Percentiles rank a stretch among this genome's conserved stretches.
phyloP scores from a whole-genome alignment of 2,113 vertebrate species.

The Bucco capensis region DNA sequence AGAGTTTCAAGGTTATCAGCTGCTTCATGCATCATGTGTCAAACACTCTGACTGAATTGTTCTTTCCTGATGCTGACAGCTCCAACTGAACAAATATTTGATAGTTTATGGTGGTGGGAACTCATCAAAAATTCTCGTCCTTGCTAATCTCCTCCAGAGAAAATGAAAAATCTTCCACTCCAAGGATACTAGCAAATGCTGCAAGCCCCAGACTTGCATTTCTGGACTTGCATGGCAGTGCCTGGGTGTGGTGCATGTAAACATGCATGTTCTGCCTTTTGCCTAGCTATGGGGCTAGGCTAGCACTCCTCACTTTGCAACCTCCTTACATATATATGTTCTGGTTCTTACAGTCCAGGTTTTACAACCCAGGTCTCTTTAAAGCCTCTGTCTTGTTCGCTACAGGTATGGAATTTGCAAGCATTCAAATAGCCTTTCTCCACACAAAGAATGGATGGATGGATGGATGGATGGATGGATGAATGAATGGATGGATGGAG shows the following conservation, averaged over 20 bases:
- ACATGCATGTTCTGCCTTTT: background rate
- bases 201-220: background rate
- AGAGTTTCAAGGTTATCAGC: background rate
- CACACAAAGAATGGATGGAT: background rate
- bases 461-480: background rate
- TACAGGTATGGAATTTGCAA: background rate
- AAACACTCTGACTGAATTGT: background rate
- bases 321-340: background rate
- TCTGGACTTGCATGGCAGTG: background rate
- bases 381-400: background rate
- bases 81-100: background rate
- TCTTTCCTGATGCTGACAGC: background rate
- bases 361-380: background rate
- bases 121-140: background rate
- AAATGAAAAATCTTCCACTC: background rate
- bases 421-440: background rate
- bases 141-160: background rate
- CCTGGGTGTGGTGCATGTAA: background rate
- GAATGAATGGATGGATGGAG: background rate
- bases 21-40: background rate
- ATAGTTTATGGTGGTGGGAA: background rate
- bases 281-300: background rate
- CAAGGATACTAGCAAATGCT: background rate
- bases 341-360: background rate
- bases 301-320: fast-evolving